phyloP scores from a whole-genome alignment of 53 echinoderm and acorn worm genomes.

The Crossaster papposus region DNA sequence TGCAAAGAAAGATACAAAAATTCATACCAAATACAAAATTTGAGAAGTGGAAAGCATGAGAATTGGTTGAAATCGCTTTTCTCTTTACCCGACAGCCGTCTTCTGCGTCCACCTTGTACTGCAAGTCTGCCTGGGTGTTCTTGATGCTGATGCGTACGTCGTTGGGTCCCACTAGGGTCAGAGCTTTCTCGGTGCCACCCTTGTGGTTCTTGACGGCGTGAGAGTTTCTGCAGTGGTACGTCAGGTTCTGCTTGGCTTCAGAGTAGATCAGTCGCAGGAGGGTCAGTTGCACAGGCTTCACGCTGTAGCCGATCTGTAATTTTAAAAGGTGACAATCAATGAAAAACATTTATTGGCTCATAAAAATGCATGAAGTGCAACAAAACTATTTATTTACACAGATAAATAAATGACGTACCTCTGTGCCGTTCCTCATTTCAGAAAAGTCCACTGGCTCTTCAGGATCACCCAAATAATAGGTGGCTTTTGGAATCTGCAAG shows the following conservation, averaged over 20 bases:
- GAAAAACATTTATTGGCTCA: neutral
- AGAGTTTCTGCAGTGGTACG: constrained; percentile 87
- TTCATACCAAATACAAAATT: too few relatives aligned
- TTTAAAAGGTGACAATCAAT: neutral
- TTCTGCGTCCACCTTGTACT: constrained; percentile 73
- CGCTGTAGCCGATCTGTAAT: constrained; percentile 60
- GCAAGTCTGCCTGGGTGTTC: constrained; percentile 60
- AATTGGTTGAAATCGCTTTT: too few relatives aligned
- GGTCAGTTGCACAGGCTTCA: constrained; percentile 78
- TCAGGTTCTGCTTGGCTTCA: constrained; percentile 78
- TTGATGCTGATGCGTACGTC: constrained; percentile 66
- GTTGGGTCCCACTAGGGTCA: constrained; percentile 75
- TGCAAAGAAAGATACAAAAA: too few relatives aligned
- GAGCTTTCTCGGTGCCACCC: constrained; percentile 52
- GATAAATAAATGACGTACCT: neutral
- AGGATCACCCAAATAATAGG: constrained; percentile 32
- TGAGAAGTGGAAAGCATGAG: too few relatives aligned
- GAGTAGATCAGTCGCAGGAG: constrained; percentile 90
- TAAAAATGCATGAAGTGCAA: too few relatives aligned
- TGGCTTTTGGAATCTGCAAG: constrained; percentile 27
- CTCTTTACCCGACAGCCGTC: constrained; percentile 87
- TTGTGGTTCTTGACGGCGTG: constrained; percentile 47
- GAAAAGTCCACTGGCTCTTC: constrained; percentile 44
- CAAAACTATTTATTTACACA: too few relatives aligned
- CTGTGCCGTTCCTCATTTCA: constrained; percentile 28